These are phyloP conservation scores for Dendrocincla fuliginosa DNA, from an alignment of 2,797 vertebrate species.

Conservation along the genomic window DNA sequence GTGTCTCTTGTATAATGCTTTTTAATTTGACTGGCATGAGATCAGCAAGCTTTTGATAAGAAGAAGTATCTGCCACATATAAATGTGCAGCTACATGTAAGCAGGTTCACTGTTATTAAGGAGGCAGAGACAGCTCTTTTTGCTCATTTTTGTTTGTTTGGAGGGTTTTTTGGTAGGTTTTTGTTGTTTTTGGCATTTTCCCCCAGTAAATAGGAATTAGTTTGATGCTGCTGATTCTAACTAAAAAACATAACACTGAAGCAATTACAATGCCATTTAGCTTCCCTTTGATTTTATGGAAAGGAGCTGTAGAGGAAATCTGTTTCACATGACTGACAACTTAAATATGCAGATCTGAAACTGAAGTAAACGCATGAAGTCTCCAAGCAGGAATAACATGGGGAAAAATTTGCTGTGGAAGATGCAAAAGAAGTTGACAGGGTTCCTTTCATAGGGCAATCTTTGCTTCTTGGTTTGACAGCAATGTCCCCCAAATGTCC, in stretches of 20 bases:
- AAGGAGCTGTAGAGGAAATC: background rate
- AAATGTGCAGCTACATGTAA: background rate
- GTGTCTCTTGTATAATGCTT: background rate
- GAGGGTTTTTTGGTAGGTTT: background rate
- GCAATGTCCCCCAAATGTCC: conserved; percentile 9
- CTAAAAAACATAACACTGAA: background rate
- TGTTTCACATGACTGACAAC: background rate
- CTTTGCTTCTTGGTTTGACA: conserved; percentile 52
- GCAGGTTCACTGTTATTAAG: background rate
- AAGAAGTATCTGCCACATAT: background rate
- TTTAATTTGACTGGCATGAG: background rate
- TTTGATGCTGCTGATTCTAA: background rate
- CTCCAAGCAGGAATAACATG: background rate
- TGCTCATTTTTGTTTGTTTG: background rate
- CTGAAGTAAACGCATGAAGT: background rate
- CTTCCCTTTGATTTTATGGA: background rate
- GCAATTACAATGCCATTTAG: background rate
- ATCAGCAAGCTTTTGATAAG: background rate
- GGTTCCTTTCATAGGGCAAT: background rate
- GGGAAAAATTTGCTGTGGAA: background rate
- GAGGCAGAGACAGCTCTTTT: background rate
- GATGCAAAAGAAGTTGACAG: conserved; percentile 48
- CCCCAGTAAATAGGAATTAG: background rate
- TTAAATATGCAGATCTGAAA: background rate
- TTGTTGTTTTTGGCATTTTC: background rate